Conservation (phyloP, 1,140 invertebrate genomes). For the Formica selysi region DNA sequence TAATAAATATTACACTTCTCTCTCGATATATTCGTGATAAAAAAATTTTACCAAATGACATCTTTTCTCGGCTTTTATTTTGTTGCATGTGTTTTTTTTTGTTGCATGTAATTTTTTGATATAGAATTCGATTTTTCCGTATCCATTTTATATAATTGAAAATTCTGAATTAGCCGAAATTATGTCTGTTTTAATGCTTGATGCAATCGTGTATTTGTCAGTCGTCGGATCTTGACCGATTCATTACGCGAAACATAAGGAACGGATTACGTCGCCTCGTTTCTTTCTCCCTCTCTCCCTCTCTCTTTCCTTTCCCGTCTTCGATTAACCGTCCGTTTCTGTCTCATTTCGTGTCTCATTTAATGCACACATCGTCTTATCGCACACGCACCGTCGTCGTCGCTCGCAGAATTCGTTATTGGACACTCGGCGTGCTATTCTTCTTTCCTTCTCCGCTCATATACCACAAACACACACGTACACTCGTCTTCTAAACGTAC, state of each 20-base stretch:
- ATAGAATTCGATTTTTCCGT: background rate
- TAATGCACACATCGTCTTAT: slow-evolving; percentile 28
- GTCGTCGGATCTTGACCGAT: slow-evolving; percentile 3
- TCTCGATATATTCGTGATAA: background rate
- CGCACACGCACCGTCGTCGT: slow-evolving; percentile 17
- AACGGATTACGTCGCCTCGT: background rate
- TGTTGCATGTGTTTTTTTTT: background rate
- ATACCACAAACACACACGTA: background rate
- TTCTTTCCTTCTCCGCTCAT: slow-evolving; percentile 7
- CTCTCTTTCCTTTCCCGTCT: background rate
- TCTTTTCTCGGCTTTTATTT: background rate
- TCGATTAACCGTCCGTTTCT: background rate
- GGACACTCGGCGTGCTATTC: slow-evolving; percentile 1
- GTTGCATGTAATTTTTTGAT: background rate
- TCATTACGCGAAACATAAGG: slow-evolving; percentile 23
- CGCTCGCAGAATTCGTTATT: slow-evolving; percentile 21
- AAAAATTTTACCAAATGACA: background rate
- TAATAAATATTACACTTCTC: too few species aligned
- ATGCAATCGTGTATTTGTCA: background rate
- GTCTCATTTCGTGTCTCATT: slow-evolving; percentile 27
- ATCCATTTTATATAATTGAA: background rate
- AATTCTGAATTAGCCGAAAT: background rate
- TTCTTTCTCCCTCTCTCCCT: background rate
- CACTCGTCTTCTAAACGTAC: slow-evolving; percentile 35
- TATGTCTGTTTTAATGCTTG: background rate